Evolutionary conservation across 2,888 invertebrate species (phyloP).

Genomic region (Stomorhina lunata): DNA sequence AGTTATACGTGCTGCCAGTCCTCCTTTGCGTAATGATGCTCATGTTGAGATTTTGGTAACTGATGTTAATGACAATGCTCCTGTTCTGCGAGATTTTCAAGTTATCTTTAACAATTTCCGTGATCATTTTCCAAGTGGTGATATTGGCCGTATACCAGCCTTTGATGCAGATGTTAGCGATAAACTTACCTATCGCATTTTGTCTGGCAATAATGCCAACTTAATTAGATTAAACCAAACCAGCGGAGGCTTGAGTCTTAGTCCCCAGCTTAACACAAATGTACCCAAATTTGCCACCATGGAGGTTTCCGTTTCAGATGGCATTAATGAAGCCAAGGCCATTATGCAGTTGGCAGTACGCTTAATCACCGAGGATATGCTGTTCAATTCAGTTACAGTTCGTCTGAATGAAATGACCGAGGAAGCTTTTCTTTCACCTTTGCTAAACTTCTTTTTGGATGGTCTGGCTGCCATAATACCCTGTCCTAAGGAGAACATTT

Average conservation of each 20-base stretch:
- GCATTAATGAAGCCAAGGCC: slow-evolving; percentile 95
- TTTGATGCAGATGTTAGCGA: slow-evolving; percentile 97
- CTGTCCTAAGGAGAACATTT: slow-evolving; percentile 94
- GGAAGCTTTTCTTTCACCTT: slow-evolving; percentile 93
- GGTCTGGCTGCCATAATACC: slow-evolving; percentile 95
- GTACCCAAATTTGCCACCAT: slow-evolving; percentile 95
- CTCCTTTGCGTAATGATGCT: slow-evolving; percentile 93
- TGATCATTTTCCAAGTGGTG: slow-evolving; percentile 94
- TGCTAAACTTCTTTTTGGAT: slow-evolving; percentile 92
- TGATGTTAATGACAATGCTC: slow-evolving; percentile 97
- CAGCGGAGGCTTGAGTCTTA: slow-evolving; percentile 91
- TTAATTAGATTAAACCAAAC: slow-evolving; percentile 90
- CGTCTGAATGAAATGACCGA: slow-evolving; percentile 95
- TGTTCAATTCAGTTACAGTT: slow-evolving; percentile 96
- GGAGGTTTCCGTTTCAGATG: slow-evolving; percentile 96
- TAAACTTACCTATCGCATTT: slow-evolving; percentile 88
- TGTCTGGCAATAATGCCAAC: slow-evolving; percentile 96
- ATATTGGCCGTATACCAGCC: slow-evolving; percentile 95
- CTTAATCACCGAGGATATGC: slow-evolving; percentile 95
- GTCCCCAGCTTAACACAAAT: slow-evolving; percentile 96
- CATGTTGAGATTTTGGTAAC: slow-evolving; percentile 93
- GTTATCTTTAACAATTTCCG: slow-evolving; percentile 97
- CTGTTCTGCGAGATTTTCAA: slow-evolving; percentile 93
- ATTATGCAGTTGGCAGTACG: slow-evolving; percentile 94
- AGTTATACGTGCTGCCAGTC: slow-evolving; percentile 93